Conservation (phyloP, 2,113 vertebrate species). For the Entomyzon cyanotis region DNA sequence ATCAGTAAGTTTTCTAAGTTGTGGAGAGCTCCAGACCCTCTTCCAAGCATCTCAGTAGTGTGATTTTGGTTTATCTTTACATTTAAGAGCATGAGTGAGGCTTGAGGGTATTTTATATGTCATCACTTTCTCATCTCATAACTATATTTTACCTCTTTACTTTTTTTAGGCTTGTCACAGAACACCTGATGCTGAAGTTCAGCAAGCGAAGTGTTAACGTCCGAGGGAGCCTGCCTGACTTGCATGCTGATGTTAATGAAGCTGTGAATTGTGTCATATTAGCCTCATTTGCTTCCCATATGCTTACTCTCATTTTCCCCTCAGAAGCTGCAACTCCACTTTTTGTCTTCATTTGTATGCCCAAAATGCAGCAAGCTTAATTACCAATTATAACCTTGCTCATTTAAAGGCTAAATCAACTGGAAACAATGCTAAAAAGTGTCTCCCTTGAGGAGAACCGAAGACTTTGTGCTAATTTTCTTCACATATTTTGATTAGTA, state of each 20-base stretch:
- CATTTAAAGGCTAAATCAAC: slow-evolving; percentile 58
- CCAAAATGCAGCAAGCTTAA: slow-evolving; percentile 44
- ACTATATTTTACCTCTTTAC: background rate
- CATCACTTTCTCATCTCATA: background rate
- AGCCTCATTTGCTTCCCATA: slow-evolving; percentile 49
- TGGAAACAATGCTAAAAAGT: slow-evolving; percentile 34
- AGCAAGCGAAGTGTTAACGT: slow-evolving; percentile 12
- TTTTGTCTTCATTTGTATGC: slow-evolving; percentile 52
- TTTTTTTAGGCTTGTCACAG: background rate
- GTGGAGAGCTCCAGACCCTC: background rate
- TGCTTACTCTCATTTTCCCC: slow-evolving; percentile 36
- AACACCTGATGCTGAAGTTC: background rate
- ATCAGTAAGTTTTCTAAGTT: background rate
- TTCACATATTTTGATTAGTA: slow-evolving; percentile 49
- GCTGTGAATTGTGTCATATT: slow-evolving; percentile 44
- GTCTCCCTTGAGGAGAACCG: slow-evolving; percentile 29
- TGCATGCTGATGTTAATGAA: slow-evolving; percentile 38
- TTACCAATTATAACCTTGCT: slow-evolving; percentile 52
- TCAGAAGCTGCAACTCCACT: slow-evolving; percentile 30
- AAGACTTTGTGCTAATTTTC: slow-evolving; percentile 48
- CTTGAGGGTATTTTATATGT: background rate
- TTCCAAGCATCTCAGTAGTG: background rate
- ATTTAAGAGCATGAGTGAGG: background rate
- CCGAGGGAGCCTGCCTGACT: background rate
- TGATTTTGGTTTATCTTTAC: background rate